Evolutionary conservation across 2,113 vertebrate genomes (phyloP).

Genomic region (Dasyurus viverrinus): DNA sequence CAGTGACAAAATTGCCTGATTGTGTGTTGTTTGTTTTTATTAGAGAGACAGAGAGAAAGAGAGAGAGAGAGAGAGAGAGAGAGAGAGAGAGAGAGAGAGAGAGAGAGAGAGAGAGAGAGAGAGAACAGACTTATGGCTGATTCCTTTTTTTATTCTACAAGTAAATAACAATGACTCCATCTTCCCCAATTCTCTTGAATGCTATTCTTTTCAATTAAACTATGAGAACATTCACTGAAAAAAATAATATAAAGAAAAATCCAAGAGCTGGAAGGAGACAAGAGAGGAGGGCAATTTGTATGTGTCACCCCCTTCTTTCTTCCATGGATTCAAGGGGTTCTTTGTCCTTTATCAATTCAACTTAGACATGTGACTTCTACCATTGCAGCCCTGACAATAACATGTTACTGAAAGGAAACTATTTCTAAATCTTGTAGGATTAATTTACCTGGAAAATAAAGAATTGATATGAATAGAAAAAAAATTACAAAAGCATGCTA

Average conservation of each 20-base stretch:
- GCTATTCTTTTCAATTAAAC: background rate
- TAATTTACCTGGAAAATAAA: background rate
- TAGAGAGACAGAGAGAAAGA: background rate
- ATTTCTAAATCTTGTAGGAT: background rate
- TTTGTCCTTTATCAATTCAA: background rate
- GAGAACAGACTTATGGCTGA: background rate
- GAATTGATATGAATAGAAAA: background rate
- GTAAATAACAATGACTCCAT: background rate
- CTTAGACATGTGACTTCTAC: background rate
- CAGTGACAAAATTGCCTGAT: background rate
- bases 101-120: background rate
- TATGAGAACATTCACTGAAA: background rate
- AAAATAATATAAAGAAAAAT: background rate
- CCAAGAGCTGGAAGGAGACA: background rate
- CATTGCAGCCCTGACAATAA: background rate
- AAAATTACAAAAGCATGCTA: background rate
- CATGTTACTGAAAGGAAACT: background rate
- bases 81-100: too few relatives aligned
- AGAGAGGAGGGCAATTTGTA: background rate
- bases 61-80: too few relatives aligned
- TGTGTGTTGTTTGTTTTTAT: background rate
- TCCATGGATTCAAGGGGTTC: background rate
- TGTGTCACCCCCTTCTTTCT: background rate
- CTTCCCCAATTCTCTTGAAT: background rate
- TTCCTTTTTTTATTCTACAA: background rate